Conservation (phyloP, 2,888 invertebrate genomes). For the Orchesellides sinensis region DNA sequence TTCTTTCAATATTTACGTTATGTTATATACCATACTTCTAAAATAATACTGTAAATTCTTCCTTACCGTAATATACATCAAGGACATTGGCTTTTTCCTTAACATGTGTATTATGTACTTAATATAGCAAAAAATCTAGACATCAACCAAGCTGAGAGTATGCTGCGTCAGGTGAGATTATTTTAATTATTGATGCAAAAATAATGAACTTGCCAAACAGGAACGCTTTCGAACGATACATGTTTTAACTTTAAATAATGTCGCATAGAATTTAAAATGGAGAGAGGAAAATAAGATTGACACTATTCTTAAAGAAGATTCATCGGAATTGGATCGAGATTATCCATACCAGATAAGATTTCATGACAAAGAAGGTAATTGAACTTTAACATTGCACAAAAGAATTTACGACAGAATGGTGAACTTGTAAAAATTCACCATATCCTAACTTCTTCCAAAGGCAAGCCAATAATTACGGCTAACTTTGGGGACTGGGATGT, state of each 20-base stretch:
- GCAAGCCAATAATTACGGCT: conserved; percentile 10
- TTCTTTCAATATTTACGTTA: background rate
- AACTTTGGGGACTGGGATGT: conserved; percentile 38
- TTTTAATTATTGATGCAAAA: background rate
- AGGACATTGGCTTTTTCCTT: no score
- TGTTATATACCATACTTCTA: no score
- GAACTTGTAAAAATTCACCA: background rate
- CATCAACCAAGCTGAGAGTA: conserved; percentile 9
- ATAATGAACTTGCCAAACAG: background rate
- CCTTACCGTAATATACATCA: no score
- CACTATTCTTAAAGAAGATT: conserved; percentile 39
- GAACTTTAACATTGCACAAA: no score
- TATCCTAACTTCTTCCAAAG: background rate
- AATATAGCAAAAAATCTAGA: conserved; percentile 23
- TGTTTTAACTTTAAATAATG: background rate
- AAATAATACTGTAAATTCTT: no score
- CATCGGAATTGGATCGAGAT: conserved; percentile 31
- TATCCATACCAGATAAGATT: conserved; percentile 43
- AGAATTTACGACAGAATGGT: background rate
- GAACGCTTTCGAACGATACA: background rate
- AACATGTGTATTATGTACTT: background rate
- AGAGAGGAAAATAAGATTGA: conserved; percentile 40
- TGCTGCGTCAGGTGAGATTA: conserved; percentile 38
- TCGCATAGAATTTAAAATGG: conserved; percentile 41
- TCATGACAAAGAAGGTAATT: conserved; percentile 43